phyloP scores from a whole-genome alignment of 2,113 vertebrate species.

The Synodontis membranacea region DNA sequence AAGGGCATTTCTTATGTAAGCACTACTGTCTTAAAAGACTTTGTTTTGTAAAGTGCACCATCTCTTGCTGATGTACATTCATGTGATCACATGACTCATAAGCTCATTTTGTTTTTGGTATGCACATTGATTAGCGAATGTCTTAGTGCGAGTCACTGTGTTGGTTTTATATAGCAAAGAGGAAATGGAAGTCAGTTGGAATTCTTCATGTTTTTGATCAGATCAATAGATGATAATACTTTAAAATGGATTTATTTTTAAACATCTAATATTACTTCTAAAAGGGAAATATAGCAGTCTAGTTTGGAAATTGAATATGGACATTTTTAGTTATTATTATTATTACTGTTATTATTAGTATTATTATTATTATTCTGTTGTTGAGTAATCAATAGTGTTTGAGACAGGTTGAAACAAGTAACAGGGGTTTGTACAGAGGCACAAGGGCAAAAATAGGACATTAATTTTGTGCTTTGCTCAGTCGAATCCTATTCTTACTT shows the following conservation, averaged over 20 bases:
- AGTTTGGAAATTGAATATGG: background rate
- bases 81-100: conserved; percentile 27
- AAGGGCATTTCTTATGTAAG: conserved; percentile 30
- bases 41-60: conserved; percentile 3
- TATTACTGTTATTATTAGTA: conserved; percentile 4
- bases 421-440: conserved; percentile 10
- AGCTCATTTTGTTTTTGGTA: background rate
- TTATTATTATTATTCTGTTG: background rate
- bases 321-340: background rate
- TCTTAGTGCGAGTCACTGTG: background rate
- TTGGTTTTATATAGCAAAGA: conserved; percentile 9
- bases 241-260: background rate
- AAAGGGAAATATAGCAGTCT: background rate
- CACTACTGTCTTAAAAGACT: conserved; percentile 16
- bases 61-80: conserved; percentile 15
- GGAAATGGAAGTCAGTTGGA: background rate
- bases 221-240: background rate
- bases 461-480: background rate
- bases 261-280: background rate
- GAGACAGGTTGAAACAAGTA: background rate
- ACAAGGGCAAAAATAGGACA: background rate
- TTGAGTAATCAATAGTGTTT: background rate
- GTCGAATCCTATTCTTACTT: background rate
- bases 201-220: background rate
- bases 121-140: background rate